phyloP scores from a whole-genome alignment of 2,113 vertebrate species.

The Sisor rabdophorus region DNA sequence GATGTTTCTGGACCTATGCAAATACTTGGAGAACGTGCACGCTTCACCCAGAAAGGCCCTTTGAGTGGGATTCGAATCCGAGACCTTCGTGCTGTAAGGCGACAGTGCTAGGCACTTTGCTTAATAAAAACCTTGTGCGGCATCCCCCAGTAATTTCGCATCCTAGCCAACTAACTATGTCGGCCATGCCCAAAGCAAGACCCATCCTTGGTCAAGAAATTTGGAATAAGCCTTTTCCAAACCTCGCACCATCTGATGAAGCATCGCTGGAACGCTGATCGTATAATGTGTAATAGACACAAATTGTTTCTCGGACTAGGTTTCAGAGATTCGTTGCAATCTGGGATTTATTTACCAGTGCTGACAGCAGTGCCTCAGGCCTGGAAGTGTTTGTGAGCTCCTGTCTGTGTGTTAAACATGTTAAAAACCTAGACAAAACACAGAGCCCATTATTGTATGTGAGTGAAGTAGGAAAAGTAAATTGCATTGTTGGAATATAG shows the following conservation, averaged over 20 bases:
- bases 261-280: background rate
- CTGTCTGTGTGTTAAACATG: constrained; percentile 17
- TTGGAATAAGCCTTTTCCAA: background rate
- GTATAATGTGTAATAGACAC: background rate
- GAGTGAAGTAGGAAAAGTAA: constrained; percentile 3
- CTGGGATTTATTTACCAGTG: constrained; percentile 29
- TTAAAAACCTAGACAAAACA: background rate
- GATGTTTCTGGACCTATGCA: no score
- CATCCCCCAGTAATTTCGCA: no score
- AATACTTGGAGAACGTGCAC: no score
- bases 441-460: background rate
- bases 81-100: no score
- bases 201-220: no score
- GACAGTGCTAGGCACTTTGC: no score
- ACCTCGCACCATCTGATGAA: background rate
- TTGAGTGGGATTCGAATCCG: no score
- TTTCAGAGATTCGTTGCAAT: constrained; percentile 9
- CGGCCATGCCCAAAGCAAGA: no score
- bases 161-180: no score
- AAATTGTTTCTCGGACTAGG: background rate
- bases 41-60: no score
- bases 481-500: constrained; percentile 22
- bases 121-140: no score
- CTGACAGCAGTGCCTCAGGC: constrained; percentile 30
- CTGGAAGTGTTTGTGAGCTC: constrained; percentile 31